Evolutionary conservation across 2,113 vertebrate species (phyloP), one percentile per base, ranked within the genome.

Genomic region (Anoura caudifer): DNA sequence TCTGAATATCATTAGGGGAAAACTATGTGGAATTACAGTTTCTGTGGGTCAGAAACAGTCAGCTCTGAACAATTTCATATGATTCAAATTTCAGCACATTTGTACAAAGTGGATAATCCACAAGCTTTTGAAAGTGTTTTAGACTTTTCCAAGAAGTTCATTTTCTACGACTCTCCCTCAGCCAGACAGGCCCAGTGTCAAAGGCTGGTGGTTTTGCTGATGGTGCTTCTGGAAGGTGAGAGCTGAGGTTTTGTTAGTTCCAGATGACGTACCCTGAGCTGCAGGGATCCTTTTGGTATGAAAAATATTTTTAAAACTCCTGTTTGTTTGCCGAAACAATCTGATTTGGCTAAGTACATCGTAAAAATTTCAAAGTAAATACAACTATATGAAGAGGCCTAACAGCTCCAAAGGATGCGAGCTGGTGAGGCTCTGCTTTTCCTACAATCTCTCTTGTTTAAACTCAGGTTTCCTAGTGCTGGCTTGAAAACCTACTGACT

Each of bases 281-380:
- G 9, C 13, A 87, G 50, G 38, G 47, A 28, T 87, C 38, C 36
- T 94, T 38, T 80, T 80, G 54, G 36, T 75, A 50, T 87, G 47
- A 92, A 89, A 73, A 61, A 14, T 28, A 61, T 91, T 94, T 90
- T 83, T 14, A 89, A 63, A 94, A 91, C 12, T 87, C 56, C 15
- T 76, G 22, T 52, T 76, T 96, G 61, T 59, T 91, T 88, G 61
- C 73, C 24, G 69, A 88, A 92, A 89, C 33, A 75, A 82, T 83
- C 56, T 90, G 33, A 91, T 75, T 87, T 31, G 61, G 43, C 54
- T 89, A 95, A 86, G 50, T 79, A 63, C 33, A 56, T 93, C 17
- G 63, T 86, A 73, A 77, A 80, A 87, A 84, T 82, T 61, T 90
- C 16, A 70, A 95, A 95, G 41, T 65, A 91, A 93, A 47, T 38